Conservation (phyloP, 2,797 vertebrate species). For the Geotria australis region DNA sequence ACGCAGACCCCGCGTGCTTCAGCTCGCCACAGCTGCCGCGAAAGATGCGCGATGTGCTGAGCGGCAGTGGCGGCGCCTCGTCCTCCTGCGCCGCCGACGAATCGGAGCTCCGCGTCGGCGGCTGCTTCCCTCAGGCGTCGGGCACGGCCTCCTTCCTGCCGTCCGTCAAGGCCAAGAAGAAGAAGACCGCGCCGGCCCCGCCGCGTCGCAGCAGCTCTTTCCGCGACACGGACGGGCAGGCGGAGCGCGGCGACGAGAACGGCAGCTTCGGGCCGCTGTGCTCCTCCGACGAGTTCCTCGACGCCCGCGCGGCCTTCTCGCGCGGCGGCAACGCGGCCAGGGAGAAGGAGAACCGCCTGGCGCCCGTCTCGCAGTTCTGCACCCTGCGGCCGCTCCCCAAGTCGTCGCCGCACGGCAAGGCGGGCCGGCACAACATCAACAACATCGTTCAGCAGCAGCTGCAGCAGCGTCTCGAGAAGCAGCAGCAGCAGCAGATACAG, state of each 20-base stretch:
- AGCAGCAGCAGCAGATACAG: too few relatives aligned
- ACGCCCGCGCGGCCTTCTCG: not conserved
- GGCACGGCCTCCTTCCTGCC: not conserved
- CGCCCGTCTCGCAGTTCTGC: not conserved
- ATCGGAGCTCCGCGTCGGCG: too few relatives aligned
- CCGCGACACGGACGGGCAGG: constrained; percentile 87
- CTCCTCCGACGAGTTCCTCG: not conserved
- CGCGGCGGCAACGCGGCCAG: constrained; percentile 13
- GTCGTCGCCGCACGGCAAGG: not conserved
- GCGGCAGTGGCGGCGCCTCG: not conserved
- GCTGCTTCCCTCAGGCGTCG: not conserved
- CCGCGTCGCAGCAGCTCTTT: constrained; percentile 92
- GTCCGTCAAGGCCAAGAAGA: constrained; percentile 35
- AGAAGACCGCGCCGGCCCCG: constrained; percentile 71
- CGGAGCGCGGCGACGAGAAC: constrained; percentile 77
- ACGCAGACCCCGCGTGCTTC: not conserved
- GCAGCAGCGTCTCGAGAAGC: too few relatives aligned
- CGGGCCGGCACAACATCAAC: too few relatives aligned
- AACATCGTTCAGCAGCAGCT: too few relatives aligned
- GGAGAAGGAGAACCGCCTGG: constrained; percentile 19
- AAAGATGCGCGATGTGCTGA: not conserved
- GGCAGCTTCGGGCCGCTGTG: constrained; percentile 29
- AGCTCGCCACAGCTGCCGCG: not conserved
- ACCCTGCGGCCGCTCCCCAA: not conserved
- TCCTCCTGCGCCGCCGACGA: not conserved